Base-by-base conservation (phyloP, 2,797 vertebrate genomes). In the Platalea minor region DNA sequence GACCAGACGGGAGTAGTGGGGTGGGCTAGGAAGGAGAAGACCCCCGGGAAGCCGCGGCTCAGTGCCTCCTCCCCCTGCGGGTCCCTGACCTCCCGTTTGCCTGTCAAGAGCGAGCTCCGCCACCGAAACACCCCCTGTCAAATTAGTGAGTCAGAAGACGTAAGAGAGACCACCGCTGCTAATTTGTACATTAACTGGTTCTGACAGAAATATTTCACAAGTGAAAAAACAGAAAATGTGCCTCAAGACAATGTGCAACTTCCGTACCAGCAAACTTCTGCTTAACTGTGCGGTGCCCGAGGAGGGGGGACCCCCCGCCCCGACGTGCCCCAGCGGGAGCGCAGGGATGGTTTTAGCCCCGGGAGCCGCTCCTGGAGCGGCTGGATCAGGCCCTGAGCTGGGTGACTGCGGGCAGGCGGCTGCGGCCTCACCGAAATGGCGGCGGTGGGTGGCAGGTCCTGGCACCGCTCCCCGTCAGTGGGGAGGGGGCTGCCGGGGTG, bases 121-220 rank as follows among this genome's bases (percentile, higher is more conserved):
- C 98, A 98, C 98, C 98, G 97, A 98, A 98, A 98, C 98, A 98
- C 98, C 98, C 97, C 98, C 98, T 98, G 98, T 98, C 99, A 99
- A 99, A 98, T 98, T 98, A 98, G 98, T 96, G 98, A 97, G 97
- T 98, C 97, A 97, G 97, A 97, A 98, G 98, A 97, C 94, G 95
- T 95, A 96, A 98, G 98, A 98, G 98, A 98, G 98, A 98, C 98
- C 98, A 98, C 98, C 96, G 92, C 98, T 97, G 98, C 98, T 99
- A 99, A 99, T 99, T 99, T 99, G 98, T 99, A 99, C 97, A 97
- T 98, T 99, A 99, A 99, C 98, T 98, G 98, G 98, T 98, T 98
- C 98, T 99, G 99, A 99, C 99, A 99, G 98, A 98, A 97, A 96
- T 97, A 95, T 98, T 96, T 98, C 97, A 92, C 97, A 98, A 97